A percentile compares a stretch with the other conserved stretches of the same genome.
Evolutionary conservation across 2,797 vertebrate species (phyloP).

Genomic region (Cryptoprocta ferox): DNA sequence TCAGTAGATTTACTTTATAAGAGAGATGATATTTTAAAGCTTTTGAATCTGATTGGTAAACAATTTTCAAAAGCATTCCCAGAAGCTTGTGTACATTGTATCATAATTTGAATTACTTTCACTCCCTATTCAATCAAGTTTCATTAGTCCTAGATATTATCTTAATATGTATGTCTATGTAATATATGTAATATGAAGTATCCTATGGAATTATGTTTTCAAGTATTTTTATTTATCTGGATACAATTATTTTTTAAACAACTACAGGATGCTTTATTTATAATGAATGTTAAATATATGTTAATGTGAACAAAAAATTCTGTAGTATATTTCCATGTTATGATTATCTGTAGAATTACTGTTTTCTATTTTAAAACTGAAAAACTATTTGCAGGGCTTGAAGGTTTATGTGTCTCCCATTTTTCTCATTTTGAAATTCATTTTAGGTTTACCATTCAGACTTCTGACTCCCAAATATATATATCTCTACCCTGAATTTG

Average conservation of each 20-base stretch:
- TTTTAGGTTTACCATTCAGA: neutral
- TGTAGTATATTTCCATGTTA: neutral
- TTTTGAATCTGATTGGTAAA: neutral
- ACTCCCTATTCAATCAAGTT: neutral
- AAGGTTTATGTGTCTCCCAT: neutral
- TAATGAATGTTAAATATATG: neutral
- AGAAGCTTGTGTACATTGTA: neutral
- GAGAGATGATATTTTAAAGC: neutral
- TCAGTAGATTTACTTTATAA: neutral
- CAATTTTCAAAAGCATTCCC: neutral
- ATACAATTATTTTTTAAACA: neutral
- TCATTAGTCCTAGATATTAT: neutral
- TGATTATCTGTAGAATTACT: neutral
- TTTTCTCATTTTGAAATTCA: neutral
- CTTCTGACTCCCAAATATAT: neutral
- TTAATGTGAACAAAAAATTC: neutral
- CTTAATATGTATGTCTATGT: neutral
- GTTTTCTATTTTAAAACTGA: neutral
- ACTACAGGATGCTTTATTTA: neutral
- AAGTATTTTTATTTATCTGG: neutral
- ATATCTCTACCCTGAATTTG: neutral
- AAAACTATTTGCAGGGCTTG: neutral
- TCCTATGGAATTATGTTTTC: neutral
- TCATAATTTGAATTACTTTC: neutral
- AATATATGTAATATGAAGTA: neutral